Percentiles rank a stretch among this genome's conserved stretches.
phyloP scores from a whole-genome alignment of 2,797 vertebrate species.

The Cuculus canorus region DNA sequence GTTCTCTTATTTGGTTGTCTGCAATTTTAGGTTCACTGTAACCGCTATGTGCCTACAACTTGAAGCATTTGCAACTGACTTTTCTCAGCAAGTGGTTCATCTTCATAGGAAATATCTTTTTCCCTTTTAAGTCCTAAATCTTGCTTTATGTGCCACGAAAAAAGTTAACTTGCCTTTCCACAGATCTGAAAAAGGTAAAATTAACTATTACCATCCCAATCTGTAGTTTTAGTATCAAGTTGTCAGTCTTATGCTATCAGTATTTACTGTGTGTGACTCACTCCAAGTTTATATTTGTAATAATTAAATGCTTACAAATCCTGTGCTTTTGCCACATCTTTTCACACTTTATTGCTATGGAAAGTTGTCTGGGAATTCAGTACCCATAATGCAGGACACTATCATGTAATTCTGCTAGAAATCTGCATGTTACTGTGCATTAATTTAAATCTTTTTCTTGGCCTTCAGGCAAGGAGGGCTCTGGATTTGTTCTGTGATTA shows the following conservation, averaged over 20 bases:
- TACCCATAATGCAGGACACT: no score
- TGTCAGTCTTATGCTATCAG: not conserved
- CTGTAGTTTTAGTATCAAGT: not conserved
- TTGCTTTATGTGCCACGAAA: not conserved
- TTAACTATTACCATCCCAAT: not conserved
- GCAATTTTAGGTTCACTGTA: not conserved
- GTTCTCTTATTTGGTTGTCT: not conserved
- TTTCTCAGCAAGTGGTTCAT: not conserved
- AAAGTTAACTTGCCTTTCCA: not conserved
- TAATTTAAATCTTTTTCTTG: not conserved
- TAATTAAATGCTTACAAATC: not conserved
- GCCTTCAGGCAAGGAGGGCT: not conserved
- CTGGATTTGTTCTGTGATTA: not conserved
- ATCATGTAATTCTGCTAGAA: not conserved
- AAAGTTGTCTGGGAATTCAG: not conserved
- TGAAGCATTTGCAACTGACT: not conserved
- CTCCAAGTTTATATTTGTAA: not conserved
- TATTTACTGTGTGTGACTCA: not conserved
- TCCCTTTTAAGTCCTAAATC: not conserved
- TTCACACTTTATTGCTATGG: not conserved
- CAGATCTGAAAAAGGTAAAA: not conserved
- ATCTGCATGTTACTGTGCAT: rapidly evolving
- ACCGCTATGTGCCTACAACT: not conserved
- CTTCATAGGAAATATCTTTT: not conserved
- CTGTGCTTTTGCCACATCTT: not conserved